Evolutionary conservation across 2,113 vertebrate genomes (phyloP).

Genomic region (Halichoeres trimaculatus): DNA sequence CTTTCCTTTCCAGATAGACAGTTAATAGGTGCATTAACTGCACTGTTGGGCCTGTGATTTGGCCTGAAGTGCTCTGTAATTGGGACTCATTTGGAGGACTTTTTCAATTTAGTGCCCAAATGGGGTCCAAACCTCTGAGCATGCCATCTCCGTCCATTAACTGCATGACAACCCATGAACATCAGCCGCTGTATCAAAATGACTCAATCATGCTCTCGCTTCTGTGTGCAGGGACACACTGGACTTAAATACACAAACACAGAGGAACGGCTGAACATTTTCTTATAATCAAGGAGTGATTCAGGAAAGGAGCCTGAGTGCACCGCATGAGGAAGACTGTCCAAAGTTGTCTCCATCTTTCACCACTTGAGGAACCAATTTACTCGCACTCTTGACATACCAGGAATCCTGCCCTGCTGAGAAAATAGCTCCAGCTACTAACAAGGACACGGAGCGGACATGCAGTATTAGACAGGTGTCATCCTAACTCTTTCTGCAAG

Average conservation of each 20-base stretch:
- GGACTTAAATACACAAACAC: slow-evolving; percentile 14
- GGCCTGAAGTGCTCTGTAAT: slow-evolving; percentile 73
- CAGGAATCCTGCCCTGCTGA: slow-evolving; percentile 58
- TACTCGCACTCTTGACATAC: slow-evolving; percentile 74
- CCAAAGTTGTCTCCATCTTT: slow-evolving; percentile 73
- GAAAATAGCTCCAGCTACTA: slow-evolving; percentile 70
- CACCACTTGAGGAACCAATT: slow-evolving; percentile 75
- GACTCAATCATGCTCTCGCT: slow-evolving; percentile 64
- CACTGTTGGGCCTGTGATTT: slow-evolving; percentile 67
- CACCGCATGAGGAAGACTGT: slow-evolving; percentile 59
- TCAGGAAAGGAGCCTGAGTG: slow-evolving; percentile 58
- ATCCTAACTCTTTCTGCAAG: slow-evolving; percentile 46
- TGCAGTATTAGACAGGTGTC: slow-evolving; percentile 72
- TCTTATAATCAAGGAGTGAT: slow-evolving; percentile 65
- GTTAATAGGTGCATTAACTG: slow-evolving; percentile 73
- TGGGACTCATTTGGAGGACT: slow-evolving; percentile 75
- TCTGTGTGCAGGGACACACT: slow-evolving; percentile 24
- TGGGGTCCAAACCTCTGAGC: slow-evolving; percentile 63
- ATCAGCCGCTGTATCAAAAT: slow-evolving; percentile 58
- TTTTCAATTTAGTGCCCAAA: slow-evolving; percentile 73
- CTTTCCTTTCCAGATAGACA: slow-evolving; percentile 46
- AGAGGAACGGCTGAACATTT: slow-evolving; percentile 18
- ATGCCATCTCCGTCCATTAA: slow-evolving; percentile 73
- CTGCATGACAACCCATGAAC: slow-evolving; percentile 54
- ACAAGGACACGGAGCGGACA: slow-evolving; percentile 69